These are phyloP conservation scores for Orchestia grillus DNA, from an alignment of 1,140 invertebrate genomes.

Conservation along the genomic window DNA sequence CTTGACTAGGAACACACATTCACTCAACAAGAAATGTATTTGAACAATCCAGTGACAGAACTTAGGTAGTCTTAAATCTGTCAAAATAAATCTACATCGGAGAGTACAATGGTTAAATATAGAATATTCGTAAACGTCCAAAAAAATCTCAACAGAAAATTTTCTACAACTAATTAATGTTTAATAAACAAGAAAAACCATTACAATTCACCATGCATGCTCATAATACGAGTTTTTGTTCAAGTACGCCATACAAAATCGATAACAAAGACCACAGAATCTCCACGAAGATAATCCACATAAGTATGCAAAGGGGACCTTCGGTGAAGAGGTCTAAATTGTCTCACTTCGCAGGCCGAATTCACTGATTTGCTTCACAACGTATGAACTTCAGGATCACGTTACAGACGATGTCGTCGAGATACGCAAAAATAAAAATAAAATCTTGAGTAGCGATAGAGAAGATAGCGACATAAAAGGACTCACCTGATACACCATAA, in stretches of 20 bases:
- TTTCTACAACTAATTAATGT: neutral
- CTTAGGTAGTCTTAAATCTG: neutral
- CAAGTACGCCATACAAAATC: neutral
- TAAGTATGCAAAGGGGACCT: neutral
- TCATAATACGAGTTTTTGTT: neutral
- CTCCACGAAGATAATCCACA: neutral
- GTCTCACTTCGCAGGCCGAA: neutral
- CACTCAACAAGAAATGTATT: no score
- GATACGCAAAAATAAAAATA: neutral
- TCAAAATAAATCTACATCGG: neutral
- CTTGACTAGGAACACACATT: no score
- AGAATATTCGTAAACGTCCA: no score
- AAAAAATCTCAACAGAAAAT: neutral
- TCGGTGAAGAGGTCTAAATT: neutral
- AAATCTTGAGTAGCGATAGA: neutral
- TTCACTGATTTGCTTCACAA: neutral
- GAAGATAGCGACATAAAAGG: neutral
- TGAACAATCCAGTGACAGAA: neutral
- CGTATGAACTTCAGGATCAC: neutral
- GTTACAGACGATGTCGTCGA: neutral
- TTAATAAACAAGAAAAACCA: neutral
- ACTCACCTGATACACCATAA: neutral
- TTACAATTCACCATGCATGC: neutral
- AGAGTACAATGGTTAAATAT: no score
- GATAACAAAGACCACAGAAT: neutral